These are phyloP conservation scores for Aleiodes alternator DNA, from an alignment of 2,888 invertebrate species.

Conservation along the genomic window DNA sequence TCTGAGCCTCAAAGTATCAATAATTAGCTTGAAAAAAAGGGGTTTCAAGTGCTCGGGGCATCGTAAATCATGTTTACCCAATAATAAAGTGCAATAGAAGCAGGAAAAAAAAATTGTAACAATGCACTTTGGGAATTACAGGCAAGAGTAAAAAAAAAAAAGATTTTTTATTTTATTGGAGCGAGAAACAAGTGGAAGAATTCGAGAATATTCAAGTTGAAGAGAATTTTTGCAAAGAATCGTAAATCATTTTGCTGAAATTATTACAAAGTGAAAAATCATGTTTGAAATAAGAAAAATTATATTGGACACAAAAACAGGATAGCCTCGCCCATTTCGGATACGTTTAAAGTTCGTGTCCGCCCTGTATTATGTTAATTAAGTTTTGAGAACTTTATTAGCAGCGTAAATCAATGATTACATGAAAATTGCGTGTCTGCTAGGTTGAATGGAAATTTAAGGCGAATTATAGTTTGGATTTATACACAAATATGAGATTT, in stretches of 20 bases:
- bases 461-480: too few species aligned
- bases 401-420: conserved; percentile 63
- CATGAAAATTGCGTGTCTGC: conserved; percentile 43
- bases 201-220: too few species aligned
- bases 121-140: too few species aligned
- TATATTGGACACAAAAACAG: conserved; percentile 9
- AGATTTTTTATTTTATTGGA: too few species aligned
- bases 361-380: conserved; percentile 66
- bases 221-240: too few species aligned
- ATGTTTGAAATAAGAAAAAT: conserved; percentile 16
- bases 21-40: neutral
- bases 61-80: conserved; percentile 34
- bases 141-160: too few species aligned
- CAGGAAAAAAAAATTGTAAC: conserved; percentile 8
- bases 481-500: too few species aligned
- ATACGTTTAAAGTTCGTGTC: conserved; percentile 47
- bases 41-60: conserved; percentile 37
- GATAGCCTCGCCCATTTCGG: conserved; percentile 38
- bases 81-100: conserved; percentile 9
- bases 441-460: too few species aligned
- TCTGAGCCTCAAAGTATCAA: neutral
- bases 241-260: too few species aligned
- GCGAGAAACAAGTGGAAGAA: too few species aligned
- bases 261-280: neutral
- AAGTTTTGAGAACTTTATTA: conserved; percentile 64